A percentile compares a stretch with the other conserved stretches of the same genome.
These are phyloP conservation scores for Petaurus breviceps DNA, from an alignment of 2,113 vertebrate genomes.

Conservation along the genomic window DNA sequence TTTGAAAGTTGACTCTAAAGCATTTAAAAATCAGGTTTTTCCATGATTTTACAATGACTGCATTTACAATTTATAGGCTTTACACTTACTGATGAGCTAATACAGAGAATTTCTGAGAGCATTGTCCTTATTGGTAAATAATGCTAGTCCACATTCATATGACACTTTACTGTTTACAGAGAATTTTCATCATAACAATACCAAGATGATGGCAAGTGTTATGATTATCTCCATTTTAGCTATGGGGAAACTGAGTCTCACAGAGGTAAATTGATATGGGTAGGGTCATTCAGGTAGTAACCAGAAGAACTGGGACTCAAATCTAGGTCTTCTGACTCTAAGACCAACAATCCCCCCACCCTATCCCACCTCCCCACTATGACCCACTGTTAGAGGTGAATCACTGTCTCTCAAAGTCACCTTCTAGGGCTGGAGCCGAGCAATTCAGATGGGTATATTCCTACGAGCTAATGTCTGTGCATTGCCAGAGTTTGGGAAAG, in stretches of 20 bases:
- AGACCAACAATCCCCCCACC: not conserved
- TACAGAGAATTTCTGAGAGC: not conserved
- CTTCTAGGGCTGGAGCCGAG: not conserved
- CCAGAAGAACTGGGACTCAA: not conserved
- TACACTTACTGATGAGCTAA: not conserved
- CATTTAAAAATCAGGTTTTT: not conserved
- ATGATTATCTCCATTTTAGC: not conserved
- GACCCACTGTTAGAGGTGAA: not conserved
- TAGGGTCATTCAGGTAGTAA: not conserved
- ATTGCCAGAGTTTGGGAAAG: not conserved
- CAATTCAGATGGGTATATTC: not conserved
- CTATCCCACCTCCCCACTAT: not conserved
- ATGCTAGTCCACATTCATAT: not conserved
- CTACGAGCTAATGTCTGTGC: not conserved
- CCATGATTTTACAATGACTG: not conserved
- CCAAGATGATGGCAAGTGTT: not conserved
- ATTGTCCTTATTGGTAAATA: not conserved
- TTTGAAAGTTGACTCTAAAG: constrained; percentile 37
- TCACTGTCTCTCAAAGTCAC: not conserved
- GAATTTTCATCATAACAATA: not conserved
- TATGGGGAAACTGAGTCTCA: not conserved
- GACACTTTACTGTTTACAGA: not conserved
- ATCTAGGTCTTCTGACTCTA: not conserved
- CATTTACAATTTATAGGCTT: constrained; percentile 22
- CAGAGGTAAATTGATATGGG: not conserved